Evolutionary conservation across 2,888 invertebrate species (phyloP).

Genomic region (Lasius fuliginosus): DNA sequence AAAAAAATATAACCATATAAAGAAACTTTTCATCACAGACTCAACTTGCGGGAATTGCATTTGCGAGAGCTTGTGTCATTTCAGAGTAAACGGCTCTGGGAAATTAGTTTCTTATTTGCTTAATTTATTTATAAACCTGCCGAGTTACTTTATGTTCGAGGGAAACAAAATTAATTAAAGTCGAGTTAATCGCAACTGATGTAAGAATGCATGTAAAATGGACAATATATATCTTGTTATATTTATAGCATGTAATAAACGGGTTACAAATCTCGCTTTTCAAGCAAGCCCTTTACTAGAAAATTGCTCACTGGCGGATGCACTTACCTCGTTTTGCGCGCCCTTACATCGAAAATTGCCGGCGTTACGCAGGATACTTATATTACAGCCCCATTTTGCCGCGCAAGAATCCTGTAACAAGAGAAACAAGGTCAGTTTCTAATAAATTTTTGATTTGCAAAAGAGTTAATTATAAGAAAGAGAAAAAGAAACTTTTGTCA

Average conservation of each 20-base stretch:
- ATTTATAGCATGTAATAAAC: neutral
- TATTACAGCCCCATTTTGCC: neutral
- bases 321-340: constrained; percentile 29
- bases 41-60: neutral
- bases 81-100: neutral
- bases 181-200: neutral
- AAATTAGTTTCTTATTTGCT: neutral
- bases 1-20: neutral
- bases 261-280: constrained; percentile 11
- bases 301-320: neutral
- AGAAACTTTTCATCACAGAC: neutral
- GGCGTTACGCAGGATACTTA: constrained; percentile 12
- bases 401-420: constrained; percentile 21
- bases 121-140: neutral
- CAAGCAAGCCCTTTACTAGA: neutral
- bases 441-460: neutral
- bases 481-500: neutral
- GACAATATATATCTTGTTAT: neutral
- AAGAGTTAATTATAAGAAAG: neutral
- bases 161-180: constrained; percentile 1
- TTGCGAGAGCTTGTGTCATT: neutral
- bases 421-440: neutral
- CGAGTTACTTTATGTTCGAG: neutral
- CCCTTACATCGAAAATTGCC: constrained; percentile 17
- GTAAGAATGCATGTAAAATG: neutral